phyloP scores from a whole-genome alignment of 2,113 vertebrate species.

The Eurypyga helias region DNA sequence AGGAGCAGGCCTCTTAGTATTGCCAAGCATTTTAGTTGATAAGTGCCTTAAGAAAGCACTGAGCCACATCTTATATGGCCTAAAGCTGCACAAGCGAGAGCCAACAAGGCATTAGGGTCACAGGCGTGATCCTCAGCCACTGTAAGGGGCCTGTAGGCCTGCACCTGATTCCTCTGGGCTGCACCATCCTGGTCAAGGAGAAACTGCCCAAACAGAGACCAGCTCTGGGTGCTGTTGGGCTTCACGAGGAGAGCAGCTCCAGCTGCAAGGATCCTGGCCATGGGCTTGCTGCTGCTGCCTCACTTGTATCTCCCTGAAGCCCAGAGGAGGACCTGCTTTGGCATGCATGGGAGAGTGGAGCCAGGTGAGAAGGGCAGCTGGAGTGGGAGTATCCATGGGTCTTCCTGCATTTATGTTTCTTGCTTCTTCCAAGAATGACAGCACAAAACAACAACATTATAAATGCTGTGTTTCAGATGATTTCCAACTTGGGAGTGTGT shows the following conservation, averaged over 20 bases:
- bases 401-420: neutral
- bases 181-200: neutral
- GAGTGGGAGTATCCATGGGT: neutral
- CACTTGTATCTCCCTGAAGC: accelerated
- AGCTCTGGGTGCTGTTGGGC: neutral
- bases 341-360: neutral
- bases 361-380: neutral
- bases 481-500: neutral
- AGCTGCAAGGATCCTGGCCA: neutral
- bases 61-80: neutral
- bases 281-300: neutral
- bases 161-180: neutral
- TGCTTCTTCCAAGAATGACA: neutral
- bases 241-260: neutral
- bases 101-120: neutral
- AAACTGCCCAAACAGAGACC: neutral
- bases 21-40: neutral
- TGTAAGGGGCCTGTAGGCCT: neutral
- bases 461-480: neutral
- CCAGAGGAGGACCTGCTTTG: neutral
- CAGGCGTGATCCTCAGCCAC: neutral
- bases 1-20: neutral
- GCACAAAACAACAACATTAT: neutral
- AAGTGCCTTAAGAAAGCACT: neutral
- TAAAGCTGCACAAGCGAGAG: neutral